Evolutionary conservation across 2,888 invertebrate genomes (phyloP), one percentile per base, ranked within the genome.

Genomic region (Itoplectis maculator): DNA sequence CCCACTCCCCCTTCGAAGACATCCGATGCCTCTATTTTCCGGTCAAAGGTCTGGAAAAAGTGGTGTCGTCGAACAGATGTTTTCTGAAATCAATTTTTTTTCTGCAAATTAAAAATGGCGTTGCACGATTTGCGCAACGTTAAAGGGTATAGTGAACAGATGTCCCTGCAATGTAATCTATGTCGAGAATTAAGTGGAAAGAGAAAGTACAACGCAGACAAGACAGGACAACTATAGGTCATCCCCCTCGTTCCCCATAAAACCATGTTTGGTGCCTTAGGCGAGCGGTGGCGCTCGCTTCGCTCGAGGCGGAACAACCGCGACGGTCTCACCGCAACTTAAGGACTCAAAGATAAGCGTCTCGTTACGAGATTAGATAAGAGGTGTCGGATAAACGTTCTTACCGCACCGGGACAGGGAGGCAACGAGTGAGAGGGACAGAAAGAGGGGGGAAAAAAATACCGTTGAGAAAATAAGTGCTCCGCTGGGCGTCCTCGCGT

Each of bases 251-350:
- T 29, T 42, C 42, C 20, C 40, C 8, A 40, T 54, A 40, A 54
- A 45, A 70, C 42, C 15, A 40, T 45, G 56, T 70, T 42, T 42
- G 54, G 9, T 23, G 40, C 42, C 54, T 56, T 20, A 56, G 29
- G 40, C n/a, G n/a, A 37, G 47, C 40, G n/a, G 13, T 9, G 9
- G 23, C 37, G n/a, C 42, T 35, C n/a, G 11, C 42, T 18, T n/a
- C n/a, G 49, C 23, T 11, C 51, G 23, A 11, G 61, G 40, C 20
- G 23, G 51, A 63, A 61, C 3, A 29, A 5, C 29, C 5, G 5
- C 40, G 20, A 47, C 61, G 49, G 63, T 72, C 73, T 51, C 63
- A 40, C 40, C 63, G 63, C 40, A 23, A 63, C 73, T 74, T 63
- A 63, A 40, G 40, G 40, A n/a, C 63, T 51, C 40, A 5, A 18